phyloP scores from a whole-genome alignment of 2,888 invertebrate species.

The Altica lythri region DNA sequence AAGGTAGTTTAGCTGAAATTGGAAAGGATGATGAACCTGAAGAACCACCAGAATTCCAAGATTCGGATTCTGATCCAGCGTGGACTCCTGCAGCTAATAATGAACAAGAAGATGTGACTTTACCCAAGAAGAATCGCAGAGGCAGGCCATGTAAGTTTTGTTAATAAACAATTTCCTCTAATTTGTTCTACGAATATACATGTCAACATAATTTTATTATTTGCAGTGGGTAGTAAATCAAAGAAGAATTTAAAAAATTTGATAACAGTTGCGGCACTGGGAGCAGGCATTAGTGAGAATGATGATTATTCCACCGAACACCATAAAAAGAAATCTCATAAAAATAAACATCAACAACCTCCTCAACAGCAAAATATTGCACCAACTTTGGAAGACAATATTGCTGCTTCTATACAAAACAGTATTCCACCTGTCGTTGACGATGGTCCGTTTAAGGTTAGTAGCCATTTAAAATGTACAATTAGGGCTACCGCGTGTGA shows the following conservation, averaged over 20 bases:
- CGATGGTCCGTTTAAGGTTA: slow-evolving; percentile 68
- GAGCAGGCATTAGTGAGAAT: slow-evolving; percentile 62
- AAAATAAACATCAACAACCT: slow-evolving; percentile 37
- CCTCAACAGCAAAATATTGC: slow-evolving; percentile 37
- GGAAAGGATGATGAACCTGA: slow-evolving; percentile 61
- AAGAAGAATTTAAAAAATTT: slow-evolving; percentile 47
- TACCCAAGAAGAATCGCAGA: slow-evolving; percentile 50
- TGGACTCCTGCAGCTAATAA: slow-evolving; percentile 69
- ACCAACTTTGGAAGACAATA: slow-evolving; percentile 55
- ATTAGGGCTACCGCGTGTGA: too few relatives aligned
- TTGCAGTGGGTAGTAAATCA: slow-evolving; percentile 36
- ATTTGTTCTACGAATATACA: neutral
- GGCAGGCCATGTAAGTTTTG: slow-evolving; percentile 38
- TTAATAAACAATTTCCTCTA: neutral
- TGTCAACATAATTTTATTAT: neutral
- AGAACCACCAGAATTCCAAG: slow-evolving; percentile 62
- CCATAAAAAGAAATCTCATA: slow-evolving; percentile 41
- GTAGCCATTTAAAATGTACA: slow-evolving; percentile 4
- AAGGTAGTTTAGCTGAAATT: slow-evolving; percentile 62
- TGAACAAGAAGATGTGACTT: slow-evolving; percentile 48
- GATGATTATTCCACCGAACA: slow-evolving; percentile 59
- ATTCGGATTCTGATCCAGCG: slow-evolving; percentile 71
- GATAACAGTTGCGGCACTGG: slow-evolving; percentile 60
- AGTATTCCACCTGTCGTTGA: slow-evolving; percentile 54
- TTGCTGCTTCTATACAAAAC: slow-evolving; percentile 62